Conservation (phyloP, 2,113 vertebrate genomes). For the Ariopsis seemanni region DNA sequence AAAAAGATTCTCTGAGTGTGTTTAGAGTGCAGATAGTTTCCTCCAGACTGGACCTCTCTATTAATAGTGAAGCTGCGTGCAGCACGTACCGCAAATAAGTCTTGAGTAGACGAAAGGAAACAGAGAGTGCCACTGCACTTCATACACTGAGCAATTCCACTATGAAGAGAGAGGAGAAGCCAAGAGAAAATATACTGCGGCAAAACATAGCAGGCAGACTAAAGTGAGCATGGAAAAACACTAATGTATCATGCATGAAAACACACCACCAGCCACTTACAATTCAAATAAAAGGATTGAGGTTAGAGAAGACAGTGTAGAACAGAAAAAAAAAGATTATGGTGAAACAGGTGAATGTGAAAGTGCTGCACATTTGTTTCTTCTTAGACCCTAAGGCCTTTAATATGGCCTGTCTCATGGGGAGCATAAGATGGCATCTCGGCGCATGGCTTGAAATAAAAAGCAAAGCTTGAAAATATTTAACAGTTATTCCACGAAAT, state of each 20-base stretch:
- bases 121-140: slow-evolving; percentile 71
- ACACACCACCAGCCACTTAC: slow-evolving; percentile 59
- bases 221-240: slow-evolving; percentile 68
- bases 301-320: slow-evolving; percentile 35
- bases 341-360: slow-evolving; percentile 64
- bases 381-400: background rate
- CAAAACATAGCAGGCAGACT: slow-evolving; percentile 60
- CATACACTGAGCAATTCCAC: slow-evolving; percentile 70
- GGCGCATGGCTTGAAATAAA: background rate
- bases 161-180: slow-evolving; percentile 57
- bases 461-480: background rate
- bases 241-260: slow-evolving; percentile 66
- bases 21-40: slow-evolving; percentile 67
- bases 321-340: slow-evolving; percentile 12
- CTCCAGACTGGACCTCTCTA: slow-evolving; percentile 67
- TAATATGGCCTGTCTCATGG: background rate
- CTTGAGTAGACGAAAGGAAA: slow-evolving; percentile 71
- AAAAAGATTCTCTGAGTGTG: slow-evolving; percentile 55
- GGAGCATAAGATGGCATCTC: background rate
- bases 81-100: slow-evolving; percentile 69
- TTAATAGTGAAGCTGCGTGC: slow-evolving; percentile 69
- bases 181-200: slow-evolving; percentile 62
- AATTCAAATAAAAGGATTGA: slow-evolving; percentile 48
- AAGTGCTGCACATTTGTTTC: background rate
- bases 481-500: too few species aligned